These are phyloP conservation scores for Myotis daubentonii DNA, from an alignment of 2,797 vertebrate species.

Conservation along the genomic window DNA sequence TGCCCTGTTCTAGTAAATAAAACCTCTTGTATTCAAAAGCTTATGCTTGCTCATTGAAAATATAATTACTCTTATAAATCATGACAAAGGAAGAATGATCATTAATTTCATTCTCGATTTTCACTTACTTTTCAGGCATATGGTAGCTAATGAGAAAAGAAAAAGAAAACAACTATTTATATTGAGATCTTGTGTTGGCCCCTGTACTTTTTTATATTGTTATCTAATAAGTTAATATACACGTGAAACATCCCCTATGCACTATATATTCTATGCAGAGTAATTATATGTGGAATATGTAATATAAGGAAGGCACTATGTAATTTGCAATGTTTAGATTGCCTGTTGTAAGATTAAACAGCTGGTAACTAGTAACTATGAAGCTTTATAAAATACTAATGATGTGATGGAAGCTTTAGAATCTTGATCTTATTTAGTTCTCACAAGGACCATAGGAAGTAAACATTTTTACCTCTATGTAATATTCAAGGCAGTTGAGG, in stretches of 20 bases:
- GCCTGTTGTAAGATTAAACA: neutral
- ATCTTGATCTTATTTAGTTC: neutral
- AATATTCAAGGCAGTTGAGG: neutral
- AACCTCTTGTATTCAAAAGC: slow-evolving; percentile 21
- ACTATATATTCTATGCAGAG: neutral
- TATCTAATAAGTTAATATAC: neutral
- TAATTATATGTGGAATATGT: neutral
- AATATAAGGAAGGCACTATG: neutral
- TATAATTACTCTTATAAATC: slow-evolving; percentile 28
- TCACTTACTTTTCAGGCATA: neutral
- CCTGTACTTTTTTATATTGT: neutral
- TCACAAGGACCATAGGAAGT: neutral
- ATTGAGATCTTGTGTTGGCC: neutral
- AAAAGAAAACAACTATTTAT: neutral
- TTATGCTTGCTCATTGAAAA: neutral
- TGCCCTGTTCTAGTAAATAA: slow-evolving; percentile 8
- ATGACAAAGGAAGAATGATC: neutral
- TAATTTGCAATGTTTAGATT: neutral
- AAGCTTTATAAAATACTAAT: slow-evolving; percentile 25
- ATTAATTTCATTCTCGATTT: slow-evolving; percentile 36
- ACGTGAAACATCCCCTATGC: neutral
- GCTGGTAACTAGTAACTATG: slow-evolving; percentile 4
- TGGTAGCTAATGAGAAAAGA: neutral
- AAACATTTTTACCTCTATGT: neutral
- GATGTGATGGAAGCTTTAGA: neutral